phyloP scores from a whole-genome alignment of 2,888 invertebrate species.

The Drosophila peninsularis region DNA sequence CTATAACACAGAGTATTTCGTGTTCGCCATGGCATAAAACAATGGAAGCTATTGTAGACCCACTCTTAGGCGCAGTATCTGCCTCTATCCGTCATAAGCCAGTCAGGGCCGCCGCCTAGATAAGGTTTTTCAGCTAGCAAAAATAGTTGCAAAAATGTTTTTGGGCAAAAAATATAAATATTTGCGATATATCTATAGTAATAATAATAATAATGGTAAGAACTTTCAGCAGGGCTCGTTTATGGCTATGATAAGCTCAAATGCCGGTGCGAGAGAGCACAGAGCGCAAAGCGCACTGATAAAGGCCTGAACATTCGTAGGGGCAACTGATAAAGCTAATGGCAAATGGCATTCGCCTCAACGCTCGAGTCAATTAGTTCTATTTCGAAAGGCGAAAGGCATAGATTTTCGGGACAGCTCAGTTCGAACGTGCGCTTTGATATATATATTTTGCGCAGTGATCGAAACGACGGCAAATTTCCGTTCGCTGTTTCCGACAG shows the following conservation, averaged over 20 bases:
- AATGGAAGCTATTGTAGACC: constrained; percentile 2
- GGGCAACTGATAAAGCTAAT: constrained; percentile 58
- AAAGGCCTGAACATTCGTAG: constrained; percentile 34
- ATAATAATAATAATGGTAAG: neutral
- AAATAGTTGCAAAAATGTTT: constrained; percentile 27
- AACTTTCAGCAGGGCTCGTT: constrained; percentile 33
- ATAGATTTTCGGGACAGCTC: constrained; percentile 46
- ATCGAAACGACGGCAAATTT: constrained; percentile 32
- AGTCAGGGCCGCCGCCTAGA: constrained; percentile 1
- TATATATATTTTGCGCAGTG: constrained; percentile 19
- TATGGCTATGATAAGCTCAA: constrained; percentile 57
- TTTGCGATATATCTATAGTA: constrained; percentile 19
- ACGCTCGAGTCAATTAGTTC: constrained; percentile 56
- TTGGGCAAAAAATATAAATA: constrained; percentile 11
- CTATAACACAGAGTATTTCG: neutral
- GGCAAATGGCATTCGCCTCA: constrained; percentile 37
- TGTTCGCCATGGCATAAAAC: neutral
- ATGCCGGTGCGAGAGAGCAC: constrained; percentile 54
- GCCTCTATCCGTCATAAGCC: constrained; percentile 27
- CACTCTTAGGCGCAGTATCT: neutral
- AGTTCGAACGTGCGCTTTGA: neutral
- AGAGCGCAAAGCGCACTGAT: constrained; percentile 46
- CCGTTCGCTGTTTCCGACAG: constrained; percentile 52
- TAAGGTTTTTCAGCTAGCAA: constrained; percentile 1
- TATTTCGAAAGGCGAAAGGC: constrained; percentile 48